phyloP scores from a whole-genome alignment of 2,797 vertebrate species.

The Chaenodraco wilsoni region DNA sequence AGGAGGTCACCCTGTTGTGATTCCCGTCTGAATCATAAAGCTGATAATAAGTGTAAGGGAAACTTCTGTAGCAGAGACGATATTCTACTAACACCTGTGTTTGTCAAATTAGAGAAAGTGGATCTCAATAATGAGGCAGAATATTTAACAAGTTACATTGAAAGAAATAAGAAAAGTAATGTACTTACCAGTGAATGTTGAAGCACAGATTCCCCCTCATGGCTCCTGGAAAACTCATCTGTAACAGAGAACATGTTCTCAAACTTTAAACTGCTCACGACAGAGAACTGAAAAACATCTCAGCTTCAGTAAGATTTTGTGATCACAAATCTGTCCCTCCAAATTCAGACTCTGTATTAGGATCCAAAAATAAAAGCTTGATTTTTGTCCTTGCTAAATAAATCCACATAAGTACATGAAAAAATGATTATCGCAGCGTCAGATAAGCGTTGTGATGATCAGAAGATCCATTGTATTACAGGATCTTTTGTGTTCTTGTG shows the following conservation, averaged over 20 bases:
- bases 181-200: conserved; percentile 59
- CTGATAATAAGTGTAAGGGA: conserved; percentile 12
- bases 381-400: conserved; percentile 1
- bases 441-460: not conserved
- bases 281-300: not conserved
- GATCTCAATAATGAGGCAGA: not conserved
- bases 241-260: conserved; percentile 21
- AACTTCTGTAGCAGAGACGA: not conserved
- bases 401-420: conserved; percentile 3
- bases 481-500: not conserved
- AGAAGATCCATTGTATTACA: not conserved
- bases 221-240: conserved; percentile 48
- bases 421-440: not conserved
- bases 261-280: conserved; percentile 6
- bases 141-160: conserved; percentile 3
- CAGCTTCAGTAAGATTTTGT: not conserved
- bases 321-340: conserved; percentile 19
- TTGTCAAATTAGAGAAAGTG: conserved; percentile 18
- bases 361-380: conserved; percentile 17
- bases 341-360: conserved; percentile 1
- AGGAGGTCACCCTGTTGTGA: conserved; percentile 26
- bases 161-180: not conserved
- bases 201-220: conserved; percentile 40
- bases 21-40: conserved; percentile 20
- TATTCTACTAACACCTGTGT: conserved; percentile 1